Evolutionary conservation across 2,113 vertebrate genomes (phyloP), one percentile per base, ranked within the genome.

Genomic region (Aspidoscelis tigris): DNA sequence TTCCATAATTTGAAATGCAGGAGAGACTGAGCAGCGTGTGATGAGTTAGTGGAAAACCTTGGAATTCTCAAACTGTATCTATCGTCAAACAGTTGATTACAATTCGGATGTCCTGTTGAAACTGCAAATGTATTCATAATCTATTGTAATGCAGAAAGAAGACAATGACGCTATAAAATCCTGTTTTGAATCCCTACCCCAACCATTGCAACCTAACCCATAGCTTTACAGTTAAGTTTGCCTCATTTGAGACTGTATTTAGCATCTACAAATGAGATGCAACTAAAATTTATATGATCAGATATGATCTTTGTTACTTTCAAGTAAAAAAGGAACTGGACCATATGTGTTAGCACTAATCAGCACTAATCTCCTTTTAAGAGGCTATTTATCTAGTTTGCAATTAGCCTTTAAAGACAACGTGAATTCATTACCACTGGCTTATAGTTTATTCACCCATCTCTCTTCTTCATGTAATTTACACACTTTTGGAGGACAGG

Each of bases 21-120:
- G 41, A 43, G n/a, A 5, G 65, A 33, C 3, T 69, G 26, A 12
- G 14, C 33, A 12, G 14, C 33, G 9, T 69, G 68, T 11, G n/a
- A 16, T 14, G 33, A 55, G 47, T 78, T 39, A 43, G 61, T 16
- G 70, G 44, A 39, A 81, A 74, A 41, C 53, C 21, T 41, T 26
- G 64, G 33, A 88, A 86, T 90, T 66, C 44, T 76, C 44, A 88
- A 86, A 81, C 9, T 69, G 16, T 68, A 84, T 33, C 43, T 89
- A 64, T 18, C 33, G 33, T 33, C 83, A 81, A 85, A 21, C n/a
- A 88, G 47, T 47, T 83, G 82, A 81, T 11, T 74, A 74, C 85
- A 80, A 69, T 55, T 88, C 75, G 78, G 21, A 71, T 81, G 24
- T 21, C 33, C 55, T 87, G 20, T 12, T 72, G 20, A 88, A 84